Base-by-base conservation (phyloP, 2,888 invertebrate genomes). In the Argynnis bischoffii region DNA sequence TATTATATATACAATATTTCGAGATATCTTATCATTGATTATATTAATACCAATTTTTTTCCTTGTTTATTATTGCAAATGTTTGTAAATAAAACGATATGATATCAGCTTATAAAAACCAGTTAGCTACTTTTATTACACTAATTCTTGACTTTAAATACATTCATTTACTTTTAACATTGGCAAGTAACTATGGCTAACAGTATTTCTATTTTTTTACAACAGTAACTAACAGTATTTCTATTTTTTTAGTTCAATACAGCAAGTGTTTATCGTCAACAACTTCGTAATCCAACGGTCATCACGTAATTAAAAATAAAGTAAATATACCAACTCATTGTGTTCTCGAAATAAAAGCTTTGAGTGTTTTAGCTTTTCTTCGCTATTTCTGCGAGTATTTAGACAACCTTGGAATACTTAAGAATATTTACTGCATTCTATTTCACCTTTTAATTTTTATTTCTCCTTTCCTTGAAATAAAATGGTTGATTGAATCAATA, bases 251-350 rank as follows among this genome's bases (percentile, higher is more conserved):
- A 53, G 4, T 15, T 21, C 2, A 21, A 26, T n/a, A 6, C 26
- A n/a, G 14, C 8, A 21, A n/a, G 15, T 13, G 26, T n/a, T n/a
- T 48, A 59, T 16, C 47, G 59, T 48, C 59, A 59, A 59, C 59
- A 48, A 16, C n/a, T 48, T 26, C n/a, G n/a, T 48, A 4, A 31
- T 31, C 31, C 59, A 59, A 0, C 59, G n/a, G 2, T 59, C 59
- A 31, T 48, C 59, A 48, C 48, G 48, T 61, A 61, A 51, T 51
- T 61, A 51, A 50, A 61, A 61, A 61, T 16, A 61, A 16, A 31
- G 51, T 51, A 51, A 61, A 13, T 41, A 41, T 18, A 46, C 59
- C n/a, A 46, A 46, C 55, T 14, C 46, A 47, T 46, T 47, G 51
- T 31, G 18, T 35, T 50, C 51, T 61, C 31, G 35, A 61, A 61